Percentiles rank a stretch among this genome's conserved stretches.
Evolutionary conservation across 2,888 invertebrate genomes (phyloP).

Genomic region (Melitaea athalia): DNA sequence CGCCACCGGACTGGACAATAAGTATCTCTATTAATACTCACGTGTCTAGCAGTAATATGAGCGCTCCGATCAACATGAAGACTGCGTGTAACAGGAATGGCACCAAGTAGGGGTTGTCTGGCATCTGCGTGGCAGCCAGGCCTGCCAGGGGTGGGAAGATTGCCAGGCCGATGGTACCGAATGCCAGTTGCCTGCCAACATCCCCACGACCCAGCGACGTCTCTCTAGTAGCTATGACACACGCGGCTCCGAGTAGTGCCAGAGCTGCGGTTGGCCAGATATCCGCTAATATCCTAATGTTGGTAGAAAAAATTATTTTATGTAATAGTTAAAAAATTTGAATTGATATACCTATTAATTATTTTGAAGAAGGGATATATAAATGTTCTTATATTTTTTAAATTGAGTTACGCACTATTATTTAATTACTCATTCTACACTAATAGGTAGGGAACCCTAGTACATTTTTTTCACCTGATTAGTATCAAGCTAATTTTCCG

Average conservation of each 20-base stretch:
- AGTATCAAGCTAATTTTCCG: too few species aligned
- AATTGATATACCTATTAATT: too few species aligned
- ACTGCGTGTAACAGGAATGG: conserved; percentile 83
- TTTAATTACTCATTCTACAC: too few species aligned
- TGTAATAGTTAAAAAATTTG: not conserved
- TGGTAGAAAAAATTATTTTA: not conserved
- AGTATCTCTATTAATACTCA: conserved; percentile 61
- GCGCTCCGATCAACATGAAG: conserved; percentile 80
- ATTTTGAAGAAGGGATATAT: too few species aligned
- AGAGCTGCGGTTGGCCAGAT: conserved; percentile 88
- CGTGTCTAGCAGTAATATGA: conserved; percentile 82
- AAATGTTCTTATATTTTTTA: too few species aligned
- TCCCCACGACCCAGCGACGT: conserved; percentile 90
- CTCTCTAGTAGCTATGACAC: conserved; percentile 91
- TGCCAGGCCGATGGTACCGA: conserved; percentile 88
- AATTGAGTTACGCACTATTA: too few species aligned
- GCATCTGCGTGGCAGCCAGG: conserved; percentile 63
- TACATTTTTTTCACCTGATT: too few species aligned
- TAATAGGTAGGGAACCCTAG: too few species aligned
- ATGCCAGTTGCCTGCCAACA: conserved; percentile 89
- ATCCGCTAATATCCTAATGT: conserved; percentile 85
- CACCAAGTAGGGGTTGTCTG: conserved; percentile 74
- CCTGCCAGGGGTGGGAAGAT: conserved; percentile 85
- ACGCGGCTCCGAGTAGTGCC: conserved; percentile 87
- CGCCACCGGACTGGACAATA: too few species aligned